Evolutionary conservation across 2,888 invertebrate genomes (phyloP).

Genomic region (Limnephilus rhombicus): DNA sequence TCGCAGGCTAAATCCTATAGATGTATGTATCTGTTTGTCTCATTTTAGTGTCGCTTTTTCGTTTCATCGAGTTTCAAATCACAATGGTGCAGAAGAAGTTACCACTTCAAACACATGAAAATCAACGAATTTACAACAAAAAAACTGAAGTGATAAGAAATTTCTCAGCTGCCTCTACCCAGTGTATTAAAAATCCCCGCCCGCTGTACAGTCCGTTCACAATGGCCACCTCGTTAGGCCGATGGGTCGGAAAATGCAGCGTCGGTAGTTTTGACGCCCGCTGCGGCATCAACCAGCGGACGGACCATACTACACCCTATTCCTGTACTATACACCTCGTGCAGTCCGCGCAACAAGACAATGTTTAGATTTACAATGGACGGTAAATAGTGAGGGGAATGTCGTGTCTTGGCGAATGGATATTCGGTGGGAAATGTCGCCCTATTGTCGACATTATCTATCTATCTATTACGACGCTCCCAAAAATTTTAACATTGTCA

Average conservation of each 20-base stretch:
- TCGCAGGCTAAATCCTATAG: too few species aligned
- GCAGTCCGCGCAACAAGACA: neutral
- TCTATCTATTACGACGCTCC: too few species aligned
- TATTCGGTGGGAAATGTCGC: neutral
- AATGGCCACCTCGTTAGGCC: slow-evolving; percentile 58
- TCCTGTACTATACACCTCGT: neutral
- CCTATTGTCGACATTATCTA: neutral
- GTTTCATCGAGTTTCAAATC: too few species aligned
- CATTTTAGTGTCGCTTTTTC: too few species aligned
- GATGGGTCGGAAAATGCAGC: slow-evolving; percentile 57
- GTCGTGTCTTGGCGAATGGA: neutral
- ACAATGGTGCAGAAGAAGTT: too few species aligned
- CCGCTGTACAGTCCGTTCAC: slow-evolving; percentile 17
- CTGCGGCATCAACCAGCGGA: neutral
- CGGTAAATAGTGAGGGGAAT: neutral
- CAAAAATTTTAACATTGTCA: too few species aligned
- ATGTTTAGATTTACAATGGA: neutral
- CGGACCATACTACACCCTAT: neutral
- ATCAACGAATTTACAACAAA: too few species aligned
- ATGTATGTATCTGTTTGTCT: too few species aligned
- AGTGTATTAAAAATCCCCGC: neutral
- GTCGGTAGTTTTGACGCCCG: slow-evolving; percentile 41
- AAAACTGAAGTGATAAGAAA: neutral
- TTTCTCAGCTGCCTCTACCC: neutral
- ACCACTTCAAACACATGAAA: too few species aligned